These are phyloP conservation scores for Heliconius eleuchia DNA, from an alignment of 1,140 invertebrate genomes.

Conservation along the genomic window DNA sequence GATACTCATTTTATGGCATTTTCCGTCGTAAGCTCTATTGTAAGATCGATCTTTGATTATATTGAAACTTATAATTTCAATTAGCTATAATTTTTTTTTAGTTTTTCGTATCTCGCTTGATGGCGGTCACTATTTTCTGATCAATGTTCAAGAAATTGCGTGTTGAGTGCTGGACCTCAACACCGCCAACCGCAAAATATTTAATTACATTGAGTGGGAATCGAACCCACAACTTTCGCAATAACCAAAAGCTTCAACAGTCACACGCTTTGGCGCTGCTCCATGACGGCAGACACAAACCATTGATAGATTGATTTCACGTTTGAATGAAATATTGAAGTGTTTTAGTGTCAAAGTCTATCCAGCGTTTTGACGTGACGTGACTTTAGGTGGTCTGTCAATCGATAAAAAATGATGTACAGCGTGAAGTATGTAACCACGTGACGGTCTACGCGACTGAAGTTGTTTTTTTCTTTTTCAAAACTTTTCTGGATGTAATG, in stretches of 20 bases:
- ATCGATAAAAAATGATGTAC: neutral
- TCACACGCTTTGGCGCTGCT: neutral
- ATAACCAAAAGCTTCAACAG: neutral
- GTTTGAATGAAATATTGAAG: slow-evolving; percentile 5
- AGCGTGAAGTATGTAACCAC: neutral
- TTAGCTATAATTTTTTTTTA: too few species aligned
- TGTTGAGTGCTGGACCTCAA: too few species aligned
- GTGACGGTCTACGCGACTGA: neutral
- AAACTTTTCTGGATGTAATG: neutral
- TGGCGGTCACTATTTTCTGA: too few species aligned
- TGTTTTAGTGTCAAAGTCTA: neutral
- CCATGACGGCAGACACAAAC: neutral
- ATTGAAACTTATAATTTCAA: too few species aligned
- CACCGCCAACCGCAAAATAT: too few species aligned
- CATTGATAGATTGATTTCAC: neutral
- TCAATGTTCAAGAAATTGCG: too few species aligned
- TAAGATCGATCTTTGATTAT: neutral
- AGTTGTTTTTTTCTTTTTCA: neutral
- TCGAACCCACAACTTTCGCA: neutral
- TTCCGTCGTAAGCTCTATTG: neutral
- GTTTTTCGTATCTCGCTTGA: too few species aligned
- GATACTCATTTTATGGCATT: neutral
- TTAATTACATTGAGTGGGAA: too few species aligned
- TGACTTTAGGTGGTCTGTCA: slow-evolving; percentile 1
- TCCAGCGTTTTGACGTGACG: slow-evolving; percentile 1